Evolutionary conservation across 2,113 vertebrate species (phyloP).

Genomic region (Progne subis): DNA sequence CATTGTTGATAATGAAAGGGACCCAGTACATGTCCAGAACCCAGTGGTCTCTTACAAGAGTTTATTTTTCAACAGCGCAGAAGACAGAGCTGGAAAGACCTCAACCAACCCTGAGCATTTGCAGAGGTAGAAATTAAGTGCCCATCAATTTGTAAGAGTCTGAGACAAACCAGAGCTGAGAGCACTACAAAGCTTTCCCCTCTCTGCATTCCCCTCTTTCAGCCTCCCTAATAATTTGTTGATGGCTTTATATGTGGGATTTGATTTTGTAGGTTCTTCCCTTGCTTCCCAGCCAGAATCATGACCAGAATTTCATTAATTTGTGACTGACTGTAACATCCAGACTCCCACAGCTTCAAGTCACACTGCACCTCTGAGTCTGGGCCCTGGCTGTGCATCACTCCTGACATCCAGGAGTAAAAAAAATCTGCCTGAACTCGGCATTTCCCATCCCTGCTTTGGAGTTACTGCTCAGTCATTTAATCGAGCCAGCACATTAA

Average conservation of each 20-base stretch:
- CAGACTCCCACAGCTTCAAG: not conserved
- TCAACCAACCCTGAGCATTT: not conserved
- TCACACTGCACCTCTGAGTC: not conserved
- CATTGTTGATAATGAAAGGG: not conserved
- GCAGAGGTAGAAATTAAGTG: constrained; percentile 37
- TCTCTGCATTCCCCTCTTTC: not conserved
- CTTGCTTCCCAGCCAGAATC: not conserved
- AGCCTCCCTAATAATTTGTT: constrained; percentile 21
- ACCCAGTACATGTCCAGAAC: not conserved
- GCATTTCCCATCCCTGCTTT: not conserved
- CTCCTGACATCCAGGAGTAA: not conserved
- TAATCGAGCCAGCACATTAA: not conserved
- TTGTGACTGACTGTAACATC: not conserved
- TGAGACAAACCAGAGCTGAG: constrained; percentile 46
- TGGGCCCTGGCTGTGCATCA: not conserved
- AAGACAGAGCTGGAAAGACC: not conserved
- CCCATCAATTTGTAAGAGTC: not conserved
- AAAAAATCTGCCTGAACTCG: not conserved
- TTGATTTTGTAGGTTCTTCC: not conserved
- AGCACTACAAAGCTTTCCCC: not conserved
- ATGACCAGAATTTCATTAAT: not conserved
- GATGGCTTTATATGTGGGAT: constrained; percentile 20
- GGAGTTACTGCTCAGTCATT: not conserved
- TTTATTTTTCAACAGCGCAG: not conserved
- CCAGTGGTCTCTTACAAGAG: not conserved